phyloP scores from a whole-genome alignment of 2,113 vertebrate species.

The Lota lota region DNA sequence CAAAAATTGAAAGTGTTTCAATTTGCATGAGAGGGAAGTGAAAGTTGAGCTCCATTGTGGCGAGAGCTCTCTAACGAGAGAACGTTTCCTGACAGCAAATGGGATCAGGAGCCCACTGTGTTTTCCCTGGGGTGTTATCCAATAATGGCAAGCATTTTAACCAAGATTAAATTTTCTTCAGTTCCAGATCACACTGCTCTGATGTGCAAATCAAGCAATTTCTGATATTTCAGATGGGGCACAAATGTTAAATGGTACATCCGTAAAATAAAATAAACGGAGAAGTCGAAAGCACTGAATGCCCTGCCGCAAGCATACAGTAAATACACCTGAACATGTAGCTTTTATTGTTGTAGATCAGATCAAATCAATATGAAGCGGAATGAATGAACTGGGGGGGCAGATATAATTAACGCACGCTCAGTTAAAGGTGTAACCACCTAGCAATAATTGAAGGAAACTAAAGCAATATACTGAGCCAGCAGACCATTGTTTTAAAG shows the following conservation, averaged over 20 bases:
- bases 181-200: conserved; percentile 38
- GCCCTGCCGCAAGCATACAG: no score
- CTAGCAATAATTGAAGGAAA: no score
- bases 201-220: conserved; percentile 43
- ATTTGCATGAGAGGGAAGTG: conserved; percentile 30
- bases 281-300: no score
- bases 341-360: no score
- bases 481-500: no score
- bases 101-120: conserved; percentile 27
- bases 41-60: conserved; percentile 47
- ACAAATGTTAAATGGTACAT: conserved; percentile 31
- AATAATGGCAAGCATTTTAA: conserved; percentile 57
- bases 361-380: no score
- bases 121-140: conserved; percentile 53
- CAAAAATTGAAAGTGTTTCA: no score
- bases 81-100: conserved; percentile 11
- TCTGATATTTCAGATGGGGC: conserved; percentile 22
- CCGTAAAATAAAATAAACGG: neutral
- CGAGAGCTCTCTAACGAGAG: conserved; percentile 50
- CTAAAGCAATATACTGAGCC: no score
- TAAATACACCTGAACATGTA: no score
- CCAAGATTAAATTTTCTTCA: conserved; percentile 52
- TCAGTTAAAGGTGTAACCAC: no score
- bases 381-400: no score
- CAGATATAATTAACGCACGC: no score